Evolutionary conservation across 2,113 vertebrate genomes (phyloP), one percentile per base, ranked within the genome.

Genomic region (Telmatochromis brachygnathus): DNA sequence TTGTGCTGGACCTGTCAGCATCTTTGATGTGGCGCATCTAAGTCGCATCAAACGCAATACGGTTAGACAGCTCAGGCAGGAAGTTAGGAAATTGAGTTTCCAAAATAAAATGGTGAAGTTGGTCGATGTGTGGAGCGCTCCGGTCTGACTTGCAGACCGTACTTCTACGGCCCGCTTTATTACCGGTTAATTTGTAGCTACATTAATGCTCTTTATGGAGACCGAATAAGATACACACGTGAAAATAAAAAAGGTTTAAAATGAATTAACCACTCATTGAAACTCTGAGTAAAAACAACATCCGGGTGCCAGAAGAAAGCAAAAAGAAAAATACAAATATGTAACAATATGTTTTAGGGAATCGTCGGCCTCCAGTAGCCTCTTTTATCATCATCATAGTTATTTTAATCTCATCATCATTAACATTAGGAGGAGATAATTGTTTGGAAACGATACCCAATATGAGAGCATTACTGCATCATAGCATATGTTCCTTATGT

Each of bases 21-120:
- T 90, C 92, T 92, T 89, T 89, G 93, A 91, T 92, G 91, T 94
- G 92, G 93, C 90, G 92, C 93, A 95, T 90, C 92, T 94, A 85
- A 42, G 68, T 54, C 88, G 79, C 80, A 45, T 93, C 86, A 92
- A 91, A 79, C 1, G 1, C 6, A 9, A 17, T 2, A 3, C 1
- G 9, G 12, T 35, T 1, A 75, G 47, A 39, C 15, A 13, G 35
- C 4, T 28, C 12, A n/a, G 37, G 45, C 81, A 28, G 89, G 91
- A 94, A 92, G 19, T 26, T 4, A 5, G 2, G 9, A 7, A 10
- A 70, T 23, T 17, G 3, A 39, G 4, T 58, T 79, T 93, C 4
- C 90, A 94, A 37, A 94, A 86, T 93, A 94, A 94, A 87, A 26
- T n/a, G 7, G 21, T n/a, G 4, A 51, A 11, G 19, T 15, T 28